Conservation (phyloP, 2,888 invertebrate species). For the Ophion ventricosus region DNA sequence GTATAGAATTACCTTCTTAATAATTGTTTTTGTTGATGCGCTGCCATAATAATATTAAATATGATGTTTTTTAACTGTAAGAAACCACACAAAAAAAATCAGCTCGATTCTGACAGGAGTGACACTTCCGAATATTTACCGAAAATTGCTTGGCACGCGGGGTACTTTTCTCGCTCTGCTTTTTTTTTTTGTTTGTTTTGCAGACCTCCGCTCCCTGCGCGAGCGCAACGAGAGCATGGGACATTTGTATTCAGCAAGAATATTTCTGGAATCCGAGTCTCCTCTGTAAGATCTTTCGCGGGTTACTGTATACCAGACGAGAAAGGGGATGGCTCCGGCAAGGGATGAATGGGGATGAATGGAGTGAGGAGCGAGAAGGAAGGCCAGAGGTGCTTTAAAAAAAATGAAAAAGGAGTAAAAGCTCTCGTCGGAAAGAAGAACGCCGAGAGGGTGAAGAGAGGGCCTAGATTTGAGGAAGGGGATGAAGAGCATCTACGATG, state of each 20-base stretch:
- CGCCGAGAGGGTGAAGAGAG: constrained; percentile 59
- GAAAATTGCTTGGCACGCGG: constrained; percentile 44
- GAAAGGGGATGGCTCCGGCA: constrained; percentile 8
- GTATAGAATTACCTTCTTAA: no score
- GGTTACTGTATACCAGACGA: constrained; percentile 9
- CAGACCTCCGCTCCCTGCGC: not conserved
- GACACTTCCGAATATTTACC: no score
- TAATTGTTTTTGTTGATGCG: no score
- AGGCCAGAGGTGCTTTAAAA: constrained; percentile 77
- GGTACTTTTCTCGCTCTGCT: constrained; percentile 17
- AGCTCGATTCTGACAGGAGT: no score
- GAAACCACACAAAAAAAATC: no score
- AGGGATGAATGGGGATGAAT: constrained; percentile 34
- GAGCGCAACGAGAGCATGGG: constrained; percentile 31
- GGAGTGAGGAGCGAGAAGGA: constrained; percentile 47
- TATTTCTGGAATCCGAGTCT: constrained; percentile 74
- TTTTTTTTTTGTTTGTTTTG: not conserved
- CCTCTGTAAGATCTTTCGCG: constrained; percentile 74
- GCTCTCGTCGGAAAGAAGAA: constrained; percentile 68
- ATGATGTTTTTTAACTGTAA: no score
- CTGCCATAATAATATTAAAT: no score
- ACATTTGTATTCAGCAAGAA: constrained; percentile 79
- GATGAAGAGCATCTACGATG: constrained; percentile 56
- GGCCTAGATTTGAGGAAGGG: constrained; percentile 22
- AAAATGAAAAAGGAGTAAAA: constrained; percentile 75